These are phyloP conservation scores for Ips nitidus DNA, from an alignment of 1,140 invertebrate genomes.

Conservation along the genomic window DNA sequence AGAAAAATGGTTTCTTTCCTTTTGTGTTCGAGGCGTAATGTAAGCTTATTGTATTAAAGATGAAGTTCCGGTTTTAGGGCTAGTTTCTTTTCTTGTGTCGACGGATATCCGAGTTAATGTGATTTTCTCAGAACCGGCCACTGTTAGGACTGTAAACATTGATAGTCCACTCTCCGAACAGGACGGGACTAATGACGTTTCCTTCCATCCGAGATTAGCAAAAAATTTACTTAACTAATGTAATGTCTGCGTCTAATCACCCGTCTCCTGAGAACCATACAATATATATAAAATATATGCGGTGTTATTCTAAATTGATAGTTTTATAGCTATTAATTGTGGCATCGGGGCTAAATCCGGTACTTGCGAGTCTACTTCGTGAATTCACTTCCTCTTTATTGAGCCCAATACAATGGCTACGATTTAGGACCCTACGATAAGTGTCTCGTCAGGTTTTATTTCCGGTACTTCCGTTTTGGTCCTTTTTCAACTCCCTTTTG, in stretches of 20 bases:
- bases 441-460: constrained; percentile 38
- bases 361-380: constrained; percentile 26
- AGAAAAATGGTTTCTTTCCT: constrained; percentile 20
- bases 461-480: constrained; percentile 41
- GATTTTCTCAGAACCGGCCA: constrained; percentile 25
- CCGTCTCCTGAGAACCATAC: neutral
- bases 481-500: constrained; percentile 34
- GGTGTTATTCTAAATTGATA: no score
- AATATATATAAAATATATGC: neutral
- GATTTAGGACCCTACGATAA: constrained; percentile 40
- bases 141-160: constrained; percentile 26
- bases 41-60: constrained; percentile 28
- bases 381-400: constrained; percentile 42
- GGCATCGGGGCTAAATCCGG: constrained; percentile 11
- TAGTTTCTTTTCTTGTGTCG: constrained; percentile 12
- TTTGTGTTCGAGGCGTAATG: constrained; percentile 19
- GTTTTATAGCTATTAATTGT: no score
- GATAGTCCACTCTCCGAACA: constrained; percentile 14
- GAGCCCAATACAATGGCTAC: constrained; percentile 32
- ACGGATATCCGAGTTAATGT: constrained; percentile 33
- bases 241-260: neutral
- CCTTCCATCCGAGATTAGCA: neutral
- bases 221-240: neutral
- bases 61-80: constrained; percentile 28
- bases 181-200: constrained; percentile 25